Percentiles rank a stretch among this genome's conserved stretches.
These are phyloP conservation scores for Ascaphus truei DNA, from an alignment of 2,113 vertebrate genomes.

Conservation along the genomic window DNA sequence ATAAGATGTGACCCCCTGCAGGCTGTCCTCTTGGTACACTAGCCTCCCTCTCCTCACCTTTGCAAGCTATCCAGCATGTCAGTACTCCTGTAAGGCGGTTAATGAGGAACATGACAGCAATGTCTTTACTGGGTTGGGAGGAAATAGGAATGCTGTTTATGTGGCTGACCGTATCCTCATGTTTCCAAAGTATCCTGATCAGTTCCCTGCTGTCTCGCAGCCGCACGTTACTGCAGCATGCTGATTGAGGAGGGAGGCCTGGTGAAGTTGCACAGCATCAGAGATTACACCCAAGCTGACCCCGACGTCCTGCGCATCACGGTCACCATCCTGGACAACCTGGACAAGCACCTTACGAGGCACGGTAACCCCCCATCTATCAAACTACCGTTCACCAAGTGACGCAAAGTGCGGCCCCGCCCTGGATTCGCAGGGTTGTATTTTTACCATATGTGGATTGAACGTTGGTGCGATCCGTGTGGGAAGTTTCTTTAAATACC, in stretches of 20 bases:
- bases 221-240: constrained; percentile 95
- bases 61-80: too few species aligned
- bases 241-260: constrained; percentile 93
- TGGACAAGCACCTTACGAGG: constrained; percentile 84
- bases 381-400: constrained; percentile 58
- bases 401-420: neutral
- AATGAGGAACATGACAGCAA: neutral
- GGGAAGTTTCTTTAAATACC: neutral
- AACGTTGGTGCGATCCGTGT: neutral
- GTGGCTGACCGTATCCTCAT: neutral
- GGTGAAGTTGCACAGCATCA: constrained; percentile 83
- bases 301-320: constrained; percentile 80
- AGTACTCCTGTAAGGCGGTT: too few species aligned
- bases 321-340: constrained; percentile 85
- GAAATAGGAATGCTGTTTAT: neutral
- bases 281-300: constrained; percentile 81
- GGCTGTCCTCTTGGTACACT: too few species aligned
- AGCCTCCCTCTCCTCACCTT: too few species aligned
- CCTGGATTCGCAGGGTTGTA: neutral
- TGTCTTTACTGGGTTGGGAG: neutral
- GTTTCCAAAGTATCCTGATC: neutral
- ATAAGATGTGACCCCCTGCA: too few species aligned
- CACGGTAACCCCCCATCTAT: constrained; percentile 73
- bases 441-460: neutral
- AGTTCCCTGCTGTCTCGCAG: constrained; percentile 56